Base-by-base conservation (phyloP, 2,797 vertebrate genomes). In the Microctenopoma steveboyesi region DNA sequence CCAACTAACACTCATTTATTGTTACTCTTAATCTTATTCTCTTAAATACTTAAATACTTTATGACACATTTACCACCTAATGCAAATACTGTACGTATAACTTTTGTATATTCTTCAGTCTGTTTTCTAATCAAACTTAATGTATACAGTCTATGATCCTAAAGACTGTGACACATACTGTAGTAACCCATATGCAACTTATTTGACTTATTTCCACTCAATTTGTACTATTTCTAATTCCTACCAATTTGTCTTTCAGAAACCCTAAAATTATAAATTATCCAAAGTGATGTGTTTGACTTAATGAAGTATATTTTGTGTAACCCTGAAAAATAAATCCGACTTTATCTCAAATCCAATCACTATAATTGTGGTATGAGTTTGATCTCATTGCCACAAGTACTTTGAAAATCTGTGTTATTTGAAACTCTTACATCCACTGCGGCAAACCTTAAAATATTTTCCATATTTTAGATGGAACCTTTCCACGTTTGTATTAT, bases 401-500 rank as follows among this genome's bases (percentile, higher is more conserved):
- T 59, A 72, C 46, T 81, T 72, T 61, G 25, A 64, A 89, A 86
- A 83, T 68, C 56, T 15, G 33, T 82, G 69, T 77, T 69, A 86
- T 81, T 52, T 78, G 80, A 89, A 80, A 84, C 79, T 53, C 60
- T 82, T 69, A 70, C 72, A 76, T 85, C 47, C 71, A 40, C 84
- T 81, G 81, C n/a, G 58, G 74, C 62, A 64, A 66, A 88, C 83
- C 85, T 84, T 81, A 78, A 75, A 84, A 85, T 86, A 81, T 83
- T 79, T 80, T 58, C 79, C 69, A 65, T 84, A 88, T 87, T 92
- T 85, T 72, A 10, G 55, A 86, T 84, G 74, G 83, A 87, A 58
- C 52, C 27, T 79, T 88, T 91, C 83, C 86, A 88, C 75, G 59
- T 80, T 76, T 71, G 63, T 80, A 86, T 81, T 83, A 85, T 82